Percentiles rank a stretch among this genome's conserved stretches.
These are phyloP conservation scores for Sebastes alutus DNA, from an alignment of 2,797 vertebrate genomes.

Conservation along the genomic window DNA sequence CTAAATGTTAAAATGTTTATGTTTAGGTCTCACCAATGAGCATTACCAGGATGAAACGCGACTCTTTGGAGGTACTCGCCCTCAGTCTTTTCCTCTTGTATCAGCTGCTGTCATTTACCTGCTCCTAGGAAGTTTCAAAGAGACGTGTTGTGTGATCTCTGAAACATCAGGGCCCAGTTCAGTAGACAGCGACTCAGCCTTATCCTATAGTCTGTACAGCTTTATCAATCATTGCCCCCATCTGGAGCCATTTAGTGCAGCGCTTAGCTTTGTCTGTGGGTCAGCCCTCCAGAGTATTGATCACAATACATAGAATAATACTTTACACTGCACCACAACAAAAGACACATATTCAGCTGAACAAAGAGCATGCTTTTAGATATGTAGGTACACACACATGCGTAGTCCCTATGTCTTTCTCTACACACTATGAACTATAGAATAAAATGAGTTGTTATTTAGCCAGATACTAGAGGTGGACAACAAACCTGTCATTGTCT, in stretches of 20 bases:
- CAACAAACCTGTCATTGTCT: constrained; percentile 53
- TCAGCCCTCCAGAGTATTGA: constrained; percentile 17
- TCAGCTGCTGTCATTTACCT: constrained; percentile 66
- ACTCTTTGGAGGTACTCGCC: constrained; percentile 87
- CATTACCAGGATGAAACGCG: constrained; percentile 88
- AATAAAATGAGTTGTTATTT: background rate
- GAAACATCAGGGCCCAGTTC: constrained; percentile 20
- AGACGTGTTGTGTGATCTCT: constrained; percentile 26
- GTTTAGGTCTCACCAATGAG: constrained; percentile 88
- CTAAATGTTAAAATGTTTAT: constrained; percentile 85
- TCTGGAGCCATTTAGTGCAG: constrained; percentile 32
- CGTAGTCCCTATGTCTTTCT: background rate
- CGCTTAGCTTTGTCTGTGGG: constrained; percentile 27
- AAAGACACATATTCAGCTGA: background rate
- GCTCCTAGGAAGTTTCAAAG: constrained; percentile 26
- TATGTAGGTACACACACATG: background rate
- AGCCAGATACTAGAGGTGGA: background rate
- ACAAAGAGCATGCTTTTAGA: background rate
- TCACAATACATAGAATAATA: constrained; percentile 13
- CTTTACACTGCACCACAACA: background rate
- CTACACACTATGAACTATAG: background rate
- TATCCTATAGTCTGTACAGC: constrained; percentile 11
- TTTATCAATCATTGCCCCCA: constrained; percentile 29
- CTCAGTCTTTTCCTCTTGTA: constrained; percentile 73
- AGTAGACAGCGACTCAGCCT: background rate